phyloP scores from a whole-genome alignment of 2,113 vertebrate genomes.

The Tapirus terrestris region DNA sequence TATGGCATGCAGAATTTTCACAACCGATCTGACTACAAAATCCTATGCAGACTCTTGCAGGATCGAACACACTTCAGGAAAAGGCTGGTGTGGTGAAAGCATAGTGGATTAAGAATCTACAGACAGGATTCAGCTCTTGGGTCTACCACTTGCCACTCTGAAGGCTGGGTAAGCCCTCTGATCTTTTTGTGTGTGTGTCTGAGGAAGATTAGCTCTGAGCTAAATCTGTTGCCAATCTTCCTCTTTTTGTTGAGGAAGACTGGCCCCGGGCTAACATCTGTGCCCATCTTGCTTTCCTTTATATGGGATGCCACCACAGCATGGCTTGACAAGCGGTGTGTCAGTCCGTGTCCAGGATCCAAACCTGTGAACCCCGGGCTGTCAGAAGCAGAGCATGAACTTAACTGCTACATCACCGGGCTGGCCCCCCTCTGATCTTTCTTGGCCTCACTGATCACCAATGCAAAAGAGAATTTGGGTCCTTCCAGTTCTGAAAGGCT shows the following conservation, averaged over 20 bases:
- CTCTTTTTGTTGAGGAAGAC: no score
- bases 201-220: no score
- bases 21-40: not conserved
- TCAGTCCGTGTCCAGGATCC: no score
- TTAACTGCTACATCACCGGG: no score
- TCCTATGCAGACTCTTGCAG: not conserved
- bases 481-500: not conserved
- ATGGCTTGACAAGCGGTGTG: no score
- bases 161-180: not conserved
- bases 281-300: no score
- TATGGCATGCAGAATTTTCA: not conserved
- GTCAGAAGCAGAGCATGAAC: no score
- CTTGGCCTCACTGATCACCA: not conserved
- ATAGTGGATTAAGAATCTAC: not conserved
- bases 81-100: not conserved
- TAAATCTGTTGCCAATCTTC: no score
- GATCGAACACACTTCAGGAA: not conserved
- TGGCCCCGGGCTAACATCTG: no score
- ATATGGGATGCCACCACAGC: no score
- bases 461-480: not conserved
- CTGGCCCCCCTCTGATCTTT: not conserved
- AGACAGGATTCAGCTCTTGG: not conserved
- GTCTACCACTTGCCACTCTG: not conserved
- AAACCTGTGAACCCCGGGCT: no score
- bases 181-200: not conserved